Percentiles rank a stretch among this genome's conserved stretches.
Conservation (phyloP, 2,888 invertebrate species). For the Drosophila emarginata region DNA sequence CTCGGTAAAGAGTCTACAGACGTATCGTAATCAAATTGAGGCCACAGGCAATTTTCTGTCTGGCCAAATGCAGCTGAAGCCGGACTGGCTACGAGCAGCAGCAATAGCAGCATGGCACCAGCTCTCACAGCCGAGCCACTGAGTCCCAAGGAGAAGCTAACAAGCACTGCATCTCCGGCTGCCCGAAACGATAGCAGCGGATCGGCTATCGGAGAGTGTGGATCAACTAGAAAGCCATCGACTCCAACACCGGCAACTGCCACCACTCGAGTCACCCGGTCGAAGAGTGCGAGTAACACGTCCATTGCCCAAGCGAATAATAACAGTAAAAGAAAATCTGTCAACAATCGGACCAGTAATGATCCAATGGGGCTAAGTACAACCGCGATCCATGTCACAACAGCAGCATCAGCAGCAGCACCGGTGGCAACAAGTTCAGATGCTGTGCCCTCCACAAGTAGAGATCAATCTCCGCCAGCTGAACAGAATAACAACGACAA, state of each 20-base stretch:
- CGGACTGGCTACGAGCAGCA: slow-evolving; percentile 57
- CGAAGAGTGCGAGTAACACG: slow-evolving; percentile 53
- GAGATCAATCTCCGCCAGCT: slow-evolving; percentile 27
- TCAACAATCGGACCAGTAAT: slow-evolving; percentile 41
- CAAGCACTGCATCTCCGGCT: slow-evolving; percentile 81
- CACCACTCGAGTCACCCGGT: slow-evolving; percentile 68
- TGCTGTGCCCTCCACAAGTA: slow-evolving; percentile 26
- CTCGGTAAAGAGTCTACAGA: not conserved
- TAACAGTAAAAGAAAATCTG: slow-evolving; percentile 51
- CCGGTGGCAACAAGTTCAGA: slow-evolving; percentile 2
- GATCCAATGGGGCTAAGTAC: slow-evolving; percentile 77
- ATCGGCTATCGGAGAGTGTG: slow-evolving; percentile 8
- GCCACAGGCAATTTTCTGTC: slow-evolving; percentile 3
- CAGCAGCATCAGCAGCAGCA: slow-evolving; percentile 51
- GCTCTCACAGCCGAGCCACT: slow-evolving; percentile 93
- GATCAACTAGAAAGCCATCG: slow-evolving; percentile 49
- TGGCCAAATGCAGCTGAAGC: slow-evolving; percentile 61
- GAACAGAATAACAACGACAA: slow-evolving; percentile 55
- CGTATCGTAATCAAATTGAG: not conserved
- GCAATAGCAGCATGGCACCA: slow-evolving; percentile 90
- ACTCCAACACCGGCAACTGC: slow-evolving; percentile 46
- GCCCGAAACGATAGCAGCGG: slow-evolving; percentile 46
- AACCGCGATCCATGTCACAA: slow-evolving; percentile 58
- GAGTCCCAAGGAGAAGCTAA: slow-evolving; percentile 82
- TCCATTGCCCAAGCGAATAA: slow-evolving; percentile 6